Evolutionary conservation across 2,113 vertebrate species (phyloP).

Genomic region (Oryzias celebensis): DNA sequence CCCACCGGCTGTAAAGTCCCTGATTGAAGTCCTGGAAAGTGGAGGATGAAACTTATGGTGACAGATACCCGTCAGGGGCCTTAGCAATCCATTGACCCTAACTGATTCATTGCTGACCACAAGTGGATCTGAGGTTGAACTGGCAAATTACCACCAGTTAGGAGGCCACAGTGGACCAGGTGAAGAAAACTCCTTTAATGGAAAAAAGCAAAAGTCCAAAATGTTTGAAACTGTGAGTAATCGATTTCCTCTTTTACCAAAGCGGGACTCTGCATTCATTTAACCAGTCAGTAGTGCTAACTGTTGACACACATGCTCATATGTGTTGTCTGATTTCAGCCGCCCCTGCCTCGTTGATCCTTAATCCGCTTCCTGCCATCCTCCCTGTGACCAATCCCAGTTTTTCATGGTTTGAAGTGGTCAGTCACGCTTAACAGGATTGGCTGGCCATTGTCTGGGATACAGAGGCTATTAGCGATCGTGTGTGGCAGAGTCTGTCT

Average conservation of each 20-base stretch:
- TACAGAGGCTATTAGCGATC: slow-evolving; percentile 51
- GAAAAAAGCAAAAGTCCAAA: not conserved
- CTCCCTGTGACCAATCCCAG: slow-evolving; percentile 65
- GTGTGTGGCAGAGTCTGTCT: slow-evolving; percentile 27
- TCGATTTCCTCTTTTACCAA: not conserved
- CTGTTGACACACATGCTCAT: slow-evolving; percentile 21
- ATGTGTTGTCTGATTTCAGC: slow-evolving; percentile 54
- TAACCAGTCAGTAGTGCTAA: slow-evolving; percentile 28
- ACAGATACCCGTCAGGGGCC: too few species aligned
- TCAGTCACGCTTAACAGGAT: slow-evolving; percentile 69
- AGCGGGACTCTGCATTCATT: not conserved
- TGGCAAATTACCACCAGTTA: too few species aligned
- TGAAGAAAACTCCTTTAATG: not conserved
- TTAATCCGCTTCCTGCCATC: slow-evolving; percentile 68
- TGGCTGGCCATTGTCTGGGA: slow-evolving; percentile 58
- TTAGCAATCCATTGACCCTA: too few species aligned
- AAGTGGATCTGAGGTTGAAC: too few species aligned
- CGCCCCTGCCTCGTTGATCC: slow-evolving; percentile 46
- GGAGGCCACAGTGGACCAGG: too few species aligned
- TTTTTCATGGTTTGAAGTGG: slow-evolving; percentile 61
- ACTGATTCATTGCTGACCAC: too few species aligned
- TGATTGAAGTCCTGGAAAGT: too few species aligned
- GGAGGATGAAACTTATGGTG: too few species aligned
- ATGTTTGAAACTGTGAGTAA: too few species aligned
- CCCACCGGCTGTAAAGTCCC: too few species aligned